Evolutionary conservation across 2,113 vertebrate species (phyloP), one percentile per base, ranked within the genome.

Genomic region (Triplophysa dalaica): DNA sequence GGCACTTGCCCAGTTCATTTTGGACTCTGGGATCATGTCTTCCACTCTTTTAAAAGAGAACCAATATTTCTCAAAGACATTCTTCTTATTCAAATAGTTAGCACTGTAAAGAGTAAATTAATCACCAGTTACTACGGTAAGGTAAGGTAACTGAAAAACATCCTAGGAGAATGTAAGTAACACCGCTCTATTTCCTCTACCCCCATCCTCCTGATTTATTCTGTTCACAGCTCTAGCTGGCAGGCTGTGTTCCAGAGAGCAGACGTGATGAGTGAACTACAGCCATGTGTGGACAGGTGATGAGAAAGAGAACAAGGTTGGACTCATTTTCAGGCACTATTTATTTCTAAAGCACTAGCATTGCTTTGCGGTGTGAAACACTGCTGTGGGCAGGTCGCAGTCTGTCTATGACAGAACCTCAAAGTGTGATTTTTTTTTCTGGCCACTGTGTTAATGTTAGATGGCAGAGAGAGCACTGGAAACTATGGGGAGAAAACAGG

Each of bases 231-330:
- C 60, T 63, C 60, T n/a, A 63, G 16, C 60, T 63, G 22, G 22
- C 10, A 63, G 58, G n/a, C 60, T 2, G n/a, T 75, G 60, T 45
- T 63, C 73, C 43, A 63, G 21, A 10, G 21, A 75, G 41, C 16
- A 54, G 68, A 10, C 17, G 48, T 29, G 41, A 50, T 61, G 13
- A 74, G 54, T 61, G 70, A 61, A 60, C 54, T 61, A 60, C 54
- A 43, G 54, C 13, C 38, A 43, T 24, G 70, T 74, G 70, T 43
- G 26, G 73, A 75, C 73, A 66, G 75, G 24, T 54, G 45, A 65
- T 38, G 75, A 38, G 60, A 48, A 75, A 75, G 13, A 61, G 56
- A 62, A 75, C 43, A 48, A 17, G 22, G 60, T 29, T 22, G 63
- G 58, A 43, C 41, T 29, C 1, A 75, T 63, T 60, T 60, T 60